Evolutionary conservation across 1,140 invertebrate genomes (phyloP), one percentile per base, ranked within the genome.

Genomic region (Thereuonema tuberculata): DNA sequence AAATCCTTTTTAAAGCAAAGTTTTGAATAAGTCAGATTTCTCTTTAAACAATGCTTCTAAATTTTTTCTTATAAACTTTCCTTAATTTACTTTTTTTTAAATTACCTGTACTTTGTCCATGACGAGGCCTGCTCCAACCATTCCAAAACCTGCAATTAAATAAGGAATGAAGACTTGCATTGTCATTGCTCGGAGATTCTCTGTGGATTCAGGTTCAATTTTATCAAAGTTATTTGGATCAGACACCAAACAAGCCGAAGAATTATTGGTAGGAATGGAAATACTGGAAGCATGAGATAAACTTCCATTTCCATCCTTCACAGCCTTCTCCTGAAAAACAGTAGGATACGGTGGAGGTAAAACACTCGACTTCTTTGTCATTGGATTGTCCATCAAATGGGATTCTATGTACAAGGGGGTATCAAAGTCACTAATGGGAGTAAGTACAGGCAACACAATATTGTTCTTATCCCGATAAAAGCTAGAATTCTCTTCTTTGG

Each of bases 111-210:
- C 89, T 59, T 82, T 74, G 69, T 93, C 88, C 1, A 94, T 75
- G 2, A 93, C 74, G 31, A 93, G 76, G 65, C 90, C 91, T 3
- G 90, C 90, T 1, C 83, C 85, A 0, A 95, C 91, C 84, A 93
- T 95, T 57, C 92, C 92, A 67, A 93, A 83, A 20, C 91, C 91
- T 61, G 92, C 91, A 46, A 95, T 77, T 26, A 93, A 74, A 74
- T 92, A 94, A 3, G 74, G 74, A 56, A 74, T 62, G 48, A 72
- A 67, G 1, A 76, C 70, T 62, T 76, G 72, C 17, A 73, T 57
- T 29, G 67, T 62, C 12, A 73, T 74, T 21, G 62, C 65, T 54
- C 66, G 63, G 5, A 37, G 31, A 17, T 17, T 37, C 31, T 37
- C 31, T 37, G 5, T 37, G 31, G 31, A 37, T 17, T 17, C 31